Conservation (phyloP, 2,113 vertebrate species). For the Notiomystis cincta region DNA sequence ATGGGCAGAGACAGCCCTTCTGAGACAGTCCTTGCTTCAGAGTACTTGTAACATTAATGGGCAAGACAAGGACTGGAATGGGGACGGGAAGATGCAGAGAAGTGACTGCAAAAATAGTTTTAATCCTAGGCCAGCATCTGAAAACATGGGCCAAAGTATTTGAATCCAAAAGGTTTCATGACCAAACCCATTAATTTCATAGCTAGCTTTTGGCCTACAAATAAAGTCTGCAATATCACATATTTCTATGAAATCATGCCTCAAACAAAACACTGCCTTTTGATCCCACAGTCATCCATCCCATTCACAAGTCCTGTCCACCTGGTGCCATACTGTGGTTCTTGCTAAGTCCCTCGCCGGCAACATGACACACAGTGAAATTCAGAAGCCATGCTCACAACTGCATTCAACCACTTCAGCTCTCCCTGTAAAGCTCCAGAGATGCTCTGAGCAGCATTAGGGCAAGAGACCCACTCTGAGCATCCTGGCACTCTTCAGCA, state of each 20-base stretch:
- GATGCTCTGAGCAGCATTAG: not conserved
- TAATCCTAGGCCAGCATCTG: accelerated
- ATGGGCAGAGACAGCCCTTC: not conserved
- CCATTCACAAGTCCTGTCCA: not conserved
- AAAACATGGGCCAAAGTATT: not conserved
- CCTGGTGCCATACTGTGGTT: not conserved
- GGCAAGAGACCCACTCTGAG: not conserved
- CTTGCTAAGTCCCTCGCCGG: not conserved
- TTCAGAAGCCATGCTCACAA: not conserved
- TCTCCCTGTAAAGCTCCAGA: not conserved
- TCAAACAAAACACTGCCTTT: not conserved
- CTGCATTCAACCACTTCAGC: not conserved
- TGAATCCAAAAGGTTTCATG: not conserved
- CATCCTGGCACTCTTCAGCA: not conserved
- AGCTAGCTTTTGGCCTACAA: not conserved
- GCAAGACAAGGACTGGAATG: not conserved
- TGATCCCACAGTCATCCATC: not conserved
- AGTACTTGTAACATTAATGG: not conserved
- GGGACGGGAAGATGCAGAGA: not conserved
- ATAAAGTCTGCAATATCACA: not conserved
- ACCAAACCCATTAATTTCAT: not conserved
- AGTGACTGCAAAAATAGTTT: not conserved
- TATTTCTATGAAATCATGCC: not conserved
- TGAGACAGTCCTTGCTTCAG: not conserved
- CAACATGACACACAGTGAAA: not conserved